Evolutionary conservation across 1,140 invertebrate genomes (phyloP), one percentile per base, ranked within the genome.

Genomic region (Meloidogyne exigua): DNA sequence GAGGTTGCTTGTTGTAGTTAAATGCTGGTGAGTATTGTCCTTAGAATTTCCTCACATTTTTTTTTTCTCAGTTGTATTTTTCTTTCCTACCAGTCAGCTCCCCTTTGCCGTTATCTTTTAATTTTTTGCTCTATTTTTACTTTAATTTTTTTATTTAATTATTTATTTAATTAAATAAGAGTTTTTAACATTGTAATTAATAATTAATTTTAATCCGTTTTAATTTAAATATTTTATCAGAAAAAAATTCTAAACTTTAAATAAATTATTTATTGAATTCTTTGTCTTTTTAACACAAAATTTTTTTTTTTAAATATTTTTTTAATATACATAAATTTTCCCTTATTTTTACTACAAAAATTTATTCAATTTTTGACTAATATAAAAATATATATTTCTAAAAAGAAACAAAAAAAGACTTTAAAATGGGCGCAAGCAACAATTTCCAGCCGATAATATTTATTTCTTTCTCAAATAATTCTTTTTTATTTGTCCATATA

Each of bases 361-460:
- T 5, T 49, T 9, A 57, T 57, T 57, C 18, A 57, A 57, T n/a
- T 4, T n/a, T 57, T 18, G 18, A 57, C 49, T 3, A 39, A 39
- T 39, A 39, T 10, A 39, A 0, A 39, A 39, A 32, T 49, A 15
- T 49, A 49, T 9, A 57, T 57, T 57, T 1, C n/a, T 12, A 18
- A 57, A 12, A 57, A 57, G 13, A 57, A n/a, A n/a, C 3, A 57
- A n/a, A 57, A 39, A 32, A 32, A 39, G 4, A 9, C 10, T 39
- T 39, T 39, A 39, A 39, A 39, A 39, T 9, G 5, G 18, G 49
- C 49, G 36, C 36, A 39, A 57, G 49, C 49, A 57, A n/a, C 49
- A n/a, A 57, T 57, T 57, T 57, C 49, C 49, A 57, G 49, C 49
- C 49, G 49, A n/a, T n/a, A n/a, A 57, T 57, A n/a, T 57, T 57